A percentile compares a stretch with the other conserved stretches of the same genome.
Conservation (phyloP, 2,113 vertebrate genomes). For the Engraulis encrasicolus region DNA sequence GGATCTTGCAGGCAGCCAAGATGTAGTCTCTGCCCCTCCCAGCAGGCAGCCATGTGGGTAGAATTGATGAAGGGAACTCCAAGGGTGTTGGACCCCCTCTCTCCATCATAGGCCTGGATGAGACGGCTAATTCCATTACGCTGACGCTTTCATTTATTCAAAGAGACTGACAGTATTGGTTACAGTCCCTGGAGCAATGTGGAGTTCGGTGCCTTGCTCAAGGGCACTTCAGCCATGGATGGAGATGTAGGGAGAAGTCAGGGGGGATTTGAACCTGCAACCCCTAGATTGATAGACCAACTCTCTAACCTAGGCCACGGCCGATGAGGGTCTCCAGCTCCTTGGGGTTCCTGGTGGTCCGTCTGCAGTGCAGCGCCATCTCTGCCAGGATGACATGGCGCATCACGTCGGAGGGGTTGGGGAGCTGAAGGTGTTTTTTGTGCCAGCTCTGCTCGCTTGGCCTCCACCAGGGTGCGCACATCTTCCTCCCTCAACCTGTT, state of each 20-base stretch:
- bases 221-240: no score
- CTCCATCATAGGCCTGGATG: background rate
- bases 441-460: background rate
- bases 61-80: background rate
- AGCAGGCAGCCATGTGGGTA: background rate
- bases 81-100: background rate
- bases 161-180: no score
- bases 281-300: no score
- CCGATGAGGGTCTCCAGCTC: background rate
- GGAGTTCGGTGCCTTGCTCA: no score
- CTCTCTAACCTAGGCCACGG: no score
- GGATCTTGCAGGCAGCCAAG: background rate
- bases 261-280: no score
- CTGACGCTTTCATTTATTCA: no score
- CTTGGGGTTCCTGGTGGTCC: background rate
- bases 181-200: no score
- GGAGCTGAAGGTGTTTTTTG: background rate
- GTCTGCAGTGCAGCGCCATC: background rate
- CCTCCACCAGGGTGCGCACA: background rate
- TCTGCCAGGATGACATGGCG: slow-evolving; percentile 8
- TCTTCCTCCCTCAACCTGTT: background rate
- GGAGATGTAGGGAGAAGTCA: no score
- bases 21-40: slow-evolving; percentile 14
- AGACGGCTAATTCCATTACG: no score
- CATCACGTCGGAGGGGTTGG: background rate